Conservation (phyloP, 2,113 vertebrate genomes). For the Myotis brandtii region DNA sequence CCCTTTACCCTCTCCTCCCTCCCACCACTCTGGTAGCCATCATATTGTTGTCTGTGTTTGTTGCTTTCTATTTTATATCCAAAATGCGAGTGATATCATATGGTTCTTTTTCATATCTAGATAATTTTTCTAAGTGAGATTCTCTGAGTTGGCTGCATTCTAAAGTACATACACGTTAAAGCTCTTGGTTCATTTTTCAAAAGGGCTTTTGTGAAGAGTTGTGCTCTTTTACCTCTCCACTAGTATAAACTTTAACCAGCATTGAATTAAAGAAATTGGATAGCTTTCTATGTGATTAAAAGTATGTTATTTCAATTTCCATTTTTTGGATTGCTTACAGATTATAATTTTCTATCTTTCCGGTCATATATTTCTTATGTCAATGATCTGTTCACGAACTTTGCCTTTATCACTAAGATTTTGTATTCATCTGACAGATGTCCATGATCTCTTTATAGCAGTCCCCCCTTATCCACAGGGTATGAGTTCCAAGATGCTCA, state of each 20-base stretch:
- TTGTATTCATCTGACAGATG: neutral
- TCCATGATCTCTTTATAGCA: neutral
- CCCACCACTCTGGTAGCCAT: neutral
- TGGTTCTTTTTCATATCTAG: slow-evolving; percentile 13
- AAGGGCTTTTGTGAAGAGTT: neutral
- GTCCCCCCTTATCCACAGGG: neutral
- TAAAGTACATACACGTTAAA: neutral
- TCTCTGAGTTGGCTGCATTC: neutral
- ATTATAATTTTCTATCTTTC: neutral
- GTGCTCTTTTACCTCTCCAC: neutral
- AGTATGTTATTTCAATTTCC: neutral
- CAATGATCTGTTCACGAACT: neutral
- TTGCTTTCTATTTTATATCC: neutral
- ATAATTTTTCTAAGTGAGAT: neutral
- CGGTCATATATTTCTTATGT: neutral
- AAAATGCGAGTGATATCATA: neutral
- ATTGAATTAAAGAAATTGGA: neutral
- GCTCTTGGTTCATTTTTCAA: neutral
- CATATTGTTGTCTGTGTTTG: neutral
- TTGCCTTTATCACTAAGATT: neutral
- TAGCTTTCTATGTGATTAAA: neutral
- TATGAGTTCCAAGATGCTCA: neutral
- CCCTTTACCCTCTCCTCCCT: neutral
- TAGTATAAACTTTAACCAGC: neutral
- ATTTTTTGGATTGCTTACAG: neutral